phyloP scores from a whole-genome alignment of 2,113 vertebrate species.

The Pomatostomus ruficeps region DNA sequence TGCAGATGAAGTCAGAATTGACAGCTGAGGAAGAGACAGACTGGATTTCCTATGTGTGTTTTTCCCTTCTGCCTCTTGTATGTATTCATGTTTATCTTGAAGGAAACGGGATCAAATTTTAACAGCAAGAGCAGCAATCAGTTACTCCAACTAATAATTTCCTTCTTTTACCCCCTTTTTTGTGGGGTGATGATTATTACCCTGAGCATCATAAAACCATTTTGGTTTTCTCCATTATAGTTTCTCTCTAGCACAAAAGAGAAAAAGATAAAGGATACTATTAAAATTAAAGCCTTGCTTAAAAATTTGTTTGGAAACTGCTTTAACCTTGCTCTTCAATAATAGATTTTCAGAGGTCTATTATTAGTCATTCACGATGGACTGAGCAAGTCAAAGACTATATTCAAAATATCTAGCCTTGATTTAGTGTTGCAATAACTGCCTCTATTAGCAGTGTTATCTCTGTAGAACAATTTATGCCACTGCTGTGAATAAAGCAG shows the following conservation, averaged over 20 bases:
- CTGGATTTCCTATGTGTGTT: background rate
- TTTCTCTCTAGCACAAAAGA: background rate
- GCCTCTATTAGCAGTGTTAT: background rate
- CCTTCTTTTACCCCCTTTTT: background rate
- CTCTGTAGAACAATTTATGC: background rate
- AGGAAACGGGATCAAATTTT: background rate
- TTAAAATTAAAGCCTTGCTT: background rate
- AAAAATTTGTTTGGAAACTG: background rate
- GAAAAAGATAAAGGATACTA: background rate
- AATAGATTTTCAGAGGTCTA: background rate
- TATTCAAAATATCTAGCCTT: background rate
- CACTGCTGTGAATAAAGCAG: background rate
- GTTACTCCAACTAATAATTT: background rate
- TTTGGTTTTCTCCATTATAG: background rate
- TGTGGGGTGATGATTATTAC: background rate
- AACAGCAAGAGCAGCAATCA: background rate
- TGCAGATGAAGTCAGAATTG: background rate
- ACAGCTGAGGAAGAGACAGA: fast-evolving
- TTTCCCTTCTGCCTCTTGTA: background rate
- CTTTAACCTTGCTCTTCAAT: background rate
- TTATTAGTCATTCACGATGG: background rate
- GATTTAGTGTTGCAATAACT: background rate
- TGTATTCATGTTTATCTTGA: background rate
- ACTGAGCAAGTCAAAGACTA: background rate
- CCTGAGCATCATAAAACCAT: background rate